A percentile compares a stretch with the other conserved stretches of the same genome.
Conservation (phyloP, 2,888 invertebrate species). For the Coelopa pilipes region DNA sequence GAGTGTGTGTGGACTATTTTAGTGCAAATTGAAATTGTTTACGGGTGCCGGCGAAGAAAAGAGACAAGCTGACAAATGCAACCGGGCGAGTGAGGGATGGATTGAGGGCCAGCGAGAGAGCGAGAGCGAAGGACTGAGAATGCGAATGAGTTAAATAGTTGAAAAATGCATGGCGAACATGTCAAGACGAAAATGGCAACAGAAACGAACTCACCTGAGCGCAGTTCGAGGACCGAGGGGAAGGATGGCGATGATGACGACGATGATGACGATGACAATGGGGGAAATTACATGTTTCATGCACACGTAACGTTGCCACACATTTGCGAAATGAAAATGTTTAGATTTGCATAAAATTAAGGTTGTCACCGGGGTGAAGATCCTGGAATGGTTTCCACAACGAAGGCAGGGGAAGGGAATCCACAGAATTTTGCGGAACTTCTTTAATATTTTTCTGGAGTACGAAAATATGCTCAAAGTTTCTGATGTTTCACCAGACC, state of each 20-base stretch:
- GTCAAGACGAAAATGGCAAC: background rate
- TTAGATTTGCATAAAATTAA: conserved; percentile 33
- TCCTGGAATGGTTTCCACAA: too few relatives aligned
- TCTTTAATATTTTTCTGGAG: too few relatives aligned
- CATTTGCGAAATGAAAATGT: conserved; percentile 29
- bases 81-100: background rate
- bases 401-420: too few relatives aligned
- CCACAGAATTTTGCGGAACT: too few relatives aligned
- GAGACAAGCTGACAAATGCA: background rate
- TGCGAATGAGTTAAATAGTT: conserved; percentile 22
- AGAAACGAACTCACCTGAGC: too few relatives aligned
- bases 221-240: too few relatives aligned
- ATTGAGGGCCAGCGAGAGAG: background rate
- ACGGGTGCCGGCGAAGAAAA: background rate
- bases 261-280: too few relatives aligned
- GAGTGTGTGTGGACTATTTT: background rate
- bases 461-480: too few relatives aligned
- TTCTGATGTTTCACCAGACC: too few relatives aligned
- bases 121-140: background rate
- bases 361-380: too few relatives aligned
- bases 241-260: too few relatives aligned
- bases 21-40: conserved; percentile 35
- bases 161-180: background rate
- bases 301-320: conserved; percentile 28
- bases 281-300: too few relatives aligned